phyloP scores from a whole-genome alignment of 1,140 invertebrate species.

The Micrasema longulum region DNA sequence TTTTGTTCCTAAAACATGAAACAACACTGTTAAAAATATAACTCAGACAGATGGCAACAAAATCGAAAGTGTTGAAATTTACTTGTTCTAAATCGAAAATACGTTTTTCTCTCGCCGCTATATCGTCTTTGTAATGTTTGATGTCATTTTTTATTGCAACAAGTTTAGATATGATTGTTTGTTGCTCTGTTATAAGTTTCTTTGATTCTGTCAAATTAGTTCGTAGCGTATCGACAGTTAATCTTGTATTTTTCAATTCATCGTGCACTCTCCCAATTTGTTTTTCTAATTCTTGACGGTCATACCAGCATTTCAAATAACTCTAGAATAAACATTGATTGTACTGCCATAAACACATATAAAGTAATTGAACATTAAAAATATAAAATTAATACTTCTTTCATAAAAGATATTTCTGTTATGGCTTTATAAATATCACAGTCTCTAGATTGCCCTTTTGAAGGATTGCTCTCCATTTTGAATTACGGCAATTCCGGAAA shows the following conservation, averaged over 20 bases:
- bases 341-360: background rate
- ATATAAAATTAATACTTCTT: constrained; percentile 11
- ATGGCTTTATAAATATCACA: constrained; percentile 42
- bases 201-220: constrained; percentile 60
- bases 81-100: constrained; percentile 60
- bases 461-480: constrained; percentile 4
- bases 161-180: constrained; percentile 63
- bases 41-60: too few relatives aligned
- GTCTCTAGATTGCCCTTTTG: constrained; percentile 25
- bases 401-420: constrained; percentile 29
- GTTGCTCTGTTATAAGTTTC: constrained; percentile 64
- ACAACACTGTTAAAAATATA: background rate
- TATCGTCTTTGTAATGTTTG: constrained; percentile 62
- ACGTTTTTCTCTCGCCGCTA: constrained; percentile 57
- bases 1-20: constrained; percentile 40
- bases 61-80: constrained; percentile 1
- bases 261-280: constrained; percentile 28
- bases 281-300: constrained; percentile 27
- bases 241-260: constrained; percentile 54
- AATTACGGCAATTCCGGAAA: too few relatives aligned
- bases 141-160: constrained; percentile 63
- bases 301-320: constrained; percentile 22
- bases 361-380: too few relatives aligned
- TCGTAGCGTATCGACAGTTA: constrained; percentile 62
- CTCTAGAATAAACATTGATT: constrained; percentile 23